Base-by-base conservation (phyloP, 2,888 invertebrate genomes). In the Slavum lentiscoides region DNA sequence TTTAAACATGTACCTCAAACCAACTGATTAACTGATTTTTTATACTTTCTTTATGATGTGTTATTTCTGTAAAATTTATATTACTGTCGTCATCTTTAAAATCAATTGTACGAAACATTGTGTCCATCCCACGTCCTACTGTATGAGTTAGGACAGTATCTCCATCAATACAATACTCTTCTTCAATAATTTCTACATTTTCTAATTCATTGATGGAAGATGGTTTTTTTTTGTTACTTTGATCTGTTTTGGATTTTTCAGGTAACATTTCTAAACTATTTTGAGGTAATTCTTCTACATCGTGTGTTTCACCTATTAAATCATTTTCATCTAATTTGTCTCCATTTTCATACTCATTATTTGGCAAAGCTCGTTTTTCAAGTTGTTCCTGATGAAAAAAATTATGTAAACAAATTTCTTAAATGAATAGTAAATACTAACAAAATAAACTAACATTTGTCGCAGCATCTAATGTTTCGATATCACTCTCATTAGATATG, bases 81-180 rank as follows among this genome's bases (percentile, higher is more conserved):
- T 84, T 83, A 7, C 61, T 84, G 85, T 82, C 39, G 85, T 82
- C 39, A 84, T 84, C 39, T 85, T 85, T 77, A 87, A 85, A 37
- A 88, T 88, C 82, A n/a, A 58, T 62, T 0, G 95, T 95, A 86
- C 95, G 93, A 84, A 94, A 93, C 0, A 91, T 90, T 0, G 94
- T 92, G 30, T 94, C 94, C 0, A 86, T 86, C 61, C 92, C 92
- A 83, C 96, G 88, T 0, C 89, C 87, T 19, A 92, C 94, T 0
- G 87, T 89, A 80, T 87, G 86, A 0, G 96, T 96, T 75, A 88
- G 85, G 0, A 93, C 88, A 0, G 88, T 86, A 43, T 94, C 94
- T 0, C 96, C 96, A 83, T 94, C 94, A 1, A 94, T 83, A 80
- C 85, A 55, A 30, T 49, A 49, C 11, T 82, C 73, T 17, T 66